Base-by-base conservation (phyloP, 2,113 vertebrate species). In the Saccopteryx bilineata region DNA sequence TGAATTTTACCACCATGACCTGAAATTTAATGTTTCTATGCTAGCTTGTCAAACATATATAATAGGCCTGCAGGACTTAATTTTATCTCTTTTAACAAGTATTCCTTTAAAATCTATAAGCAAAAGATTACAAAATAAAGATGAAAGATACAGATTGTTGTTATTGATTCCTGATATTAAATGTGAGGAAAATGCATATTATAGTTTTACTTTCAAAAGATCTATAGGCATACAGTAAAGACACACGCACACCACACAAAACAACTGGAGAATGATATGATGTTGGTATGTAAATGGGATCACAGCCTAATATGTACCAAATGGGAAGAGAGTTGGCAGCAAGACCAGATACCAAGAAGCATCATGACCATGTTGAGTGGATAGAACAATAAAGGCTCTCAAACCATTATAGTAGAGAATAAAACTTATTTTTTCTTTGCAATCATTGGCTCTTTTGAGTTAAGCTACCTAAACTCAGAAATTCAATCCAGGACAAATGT, bases 21-120 rank as follows among this genome's bases (percentile, higher is more conserved):
- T 76, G 15, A 78, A 83, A 86, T 58, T 5, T 19, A 52, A 91
- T n/a, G 65, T 48, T 93, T 66, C 63, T 26, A 21, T 33, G 19
- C 24, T 54, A 24, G 21, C n/a, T 78, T 92, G 69, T 66, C 39
- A 89, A 46, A 74, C 26, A 50, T 48, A 21, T 78, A 28, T 61
- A 72, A 89, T 52, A 50, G 66, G 19, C 23, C 46, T 58, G 21
- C 65, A 71, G 58, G 54, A 75, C 48, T 75, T 95, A 21, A 58
- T 84, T 58, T 75, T 54, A 52, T 54, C 87, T 76, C 46, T 78
- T 91, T 82, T 79, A 95, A 88, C 24, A 91, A 89, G 33, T 61
- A 46, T 82, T 94, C 21, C 63, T 83, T 75, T 80, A 91, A 78
- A 91, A 46, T 58, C 24, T 58, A 3, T 89, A 87, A 33, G 28